Evolutionary conservation across 2,888 invertebrate genomes (phyloP), one percentile per base, ranked within the genome.

Genomic region (Netelia melanura): DNA sequence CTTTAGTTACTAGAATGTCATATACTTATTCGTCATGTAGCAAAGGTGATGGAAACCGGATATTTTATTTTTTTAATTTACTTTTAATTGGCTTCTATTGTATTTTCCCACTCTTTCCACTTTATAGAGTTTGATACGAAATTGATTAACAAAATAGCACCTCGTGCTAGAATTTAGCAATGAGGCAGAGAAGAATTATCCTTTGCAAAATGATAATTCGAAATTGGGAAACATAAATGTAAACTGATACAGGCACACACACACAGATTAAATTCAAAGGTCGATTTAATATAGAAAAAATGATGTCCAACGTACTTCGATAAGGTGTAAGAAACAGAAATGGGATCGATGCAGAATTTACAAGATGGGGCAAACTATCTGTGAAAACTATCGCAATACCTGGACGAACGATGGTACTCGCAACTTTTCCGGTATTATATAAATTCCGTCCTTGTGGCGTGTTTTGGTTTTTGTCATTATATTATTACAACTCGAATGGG

Each of bases 361-460:
- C 58, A 25, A 72, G 8, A 6, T 21, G 52, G 56, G 76, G n/a
- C 3, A 25, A 3, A 71, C n/a, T 25, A 10, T 77, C n/a, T 61
- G 44, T 62, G 65, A 43, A 75, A 58, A 71, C 30, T 68, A 62
- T 72, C 67, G 77, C 67, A 74, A 64, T 81, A 84, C 68, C 72
- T 81, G 77, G 54, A 70, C 48, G 38, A 74, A 61, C 23, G 72
- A 54, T 76, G 72, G 61, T 58, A 75, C 65, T 71, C 71, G 75
- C 52, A 14, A 75, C 54, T 62, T 77, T 72, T 30, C 67, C 72
- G 67, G 23, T 72, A 81, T 48, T 79, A 71, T 25, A 21, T 81
- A 67, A 8, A 62, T 64, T 77, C 62, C 77, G 68, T 84, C 77
- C 81, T 81, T 23, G 78, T 62, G 74, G 61, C 23, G 68, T 43